Evolutionary conservation across 2,797 vertebrate species (phyloP), one percentile per base, ranked within the genome.

Genomic region (Neosalanx taihuensis): DNA sequence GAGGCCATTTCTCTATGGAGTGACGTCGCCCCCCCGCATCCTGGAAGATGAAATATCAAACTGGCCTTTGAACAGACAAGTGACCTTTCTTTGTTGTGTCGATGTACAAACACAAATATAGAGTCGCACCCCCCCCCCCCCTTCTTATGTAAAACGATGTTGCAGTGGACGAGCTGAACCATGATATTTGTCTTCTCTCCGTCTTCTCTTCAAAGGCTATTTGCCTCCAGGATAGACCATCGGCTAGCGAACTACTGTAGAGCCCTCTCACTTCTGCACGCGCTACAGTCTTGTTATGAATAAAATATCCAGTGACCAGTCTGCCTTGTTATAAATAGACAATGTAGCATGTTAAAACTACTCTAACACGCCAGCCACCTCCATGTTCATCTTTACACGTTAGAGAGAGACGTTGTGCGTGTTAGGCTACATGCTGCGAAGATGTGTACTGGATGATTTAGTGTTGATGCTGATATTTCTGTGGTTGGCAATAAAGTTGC

Each of bases 281-380:
- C 37, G 67, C 67, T 70, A 26, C 1, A 81, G 76, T 79, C 37
- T n/a, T 0, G 17, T 26, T 69, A 87, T 88, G 41, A 88, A 89
- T 86, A 84, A 90, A 88, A 87, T 78, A 89, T 81, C 79, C 72
- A 76, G 75, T 83, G 79, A 84, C 84, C 84, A 76, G 59, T 70
- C 76, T 77, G 77, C 64, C 17, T 79, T 81, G 83, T 76, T 79
- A 77, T 81, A 87, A 88, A 83, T 83, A 88, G 82, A 83, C 61
- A 0, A 82, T 71, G 29, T 62, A 77, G 64, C 69, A 68, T 71
- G 59, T 66, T 49, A 31, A 41, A 62, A 10, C 46, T 70, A 64
- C 9, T 71, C 3, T 31, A 3, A 80, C 74, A 46, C 67, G 69
- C 70, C 71, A 81, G 57, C 33, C 71, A 31, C 58, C 64, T 66